These are phyloP conservation scores for Dasypolia templi DNA, from an alignment of 2,888 invertebrate species.

Conservation along the genomic window DNA sequence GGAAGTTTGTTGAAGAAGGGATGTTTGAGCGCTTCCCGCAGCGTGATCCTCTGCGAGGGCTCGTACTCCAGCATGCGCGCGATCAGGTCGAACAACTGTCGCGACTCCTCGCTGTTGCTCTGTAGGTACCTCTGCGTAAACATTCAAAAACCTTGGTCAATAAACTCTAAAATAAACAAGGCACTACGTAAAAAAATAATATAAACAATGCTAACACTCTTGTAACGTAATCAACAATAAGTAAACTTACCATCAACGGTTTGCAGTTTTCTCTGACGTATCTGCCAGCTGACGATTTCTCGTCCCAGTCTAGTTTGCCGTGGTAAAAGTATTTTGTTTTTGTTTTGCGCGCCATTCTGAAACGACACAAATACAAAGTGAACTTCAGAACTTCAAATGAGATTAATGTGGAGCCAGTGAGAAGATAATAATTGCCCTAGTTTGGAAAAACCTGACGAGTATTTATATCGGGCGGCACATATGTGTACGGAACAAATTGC, in stretches of 20 bases:
- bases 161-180: neutral
- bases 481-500: conserved; percentile 39
- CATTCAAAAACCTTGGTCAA: conserved; percentile 2
- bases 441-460: conserved; percentile 41
- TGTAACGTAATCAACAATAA: neutral
- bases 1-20: conserved; percentile 97
- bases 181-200: neutral
- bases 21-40: conserved; percentile 97
- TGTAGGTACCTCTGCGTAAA: conserved; percentile 95
- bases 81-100: conserved; percentile 98
- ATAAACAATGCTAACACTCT: neutral
- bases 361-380: conserved; percentile 40
- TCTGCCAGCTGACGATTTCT: conserved; percentile 98
- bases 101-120: conserved; percentile 96
- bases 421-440: conserved; percentile 43
- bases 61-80: conserved; percentile 99
- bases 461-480: conserved; percentile 49
- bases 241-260: conserved; percentile 95
- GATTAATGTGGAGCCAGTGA: conserved; percentile 12
- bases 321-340: conserved; percentile 99
- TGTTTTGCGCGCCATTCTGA: conserved; percentile 96
- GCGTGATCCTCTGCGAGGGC: conserved; percentile 96
- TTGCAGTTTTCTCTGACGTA: conserved; percentile 99
- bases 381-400: conserved; percentile 16
- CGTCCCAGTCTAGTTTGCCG: conserved; percentile 99